Base-by-base conservation (phyloP, 2,888 invertebrate species). In the Drosophila robusta region DNA sequence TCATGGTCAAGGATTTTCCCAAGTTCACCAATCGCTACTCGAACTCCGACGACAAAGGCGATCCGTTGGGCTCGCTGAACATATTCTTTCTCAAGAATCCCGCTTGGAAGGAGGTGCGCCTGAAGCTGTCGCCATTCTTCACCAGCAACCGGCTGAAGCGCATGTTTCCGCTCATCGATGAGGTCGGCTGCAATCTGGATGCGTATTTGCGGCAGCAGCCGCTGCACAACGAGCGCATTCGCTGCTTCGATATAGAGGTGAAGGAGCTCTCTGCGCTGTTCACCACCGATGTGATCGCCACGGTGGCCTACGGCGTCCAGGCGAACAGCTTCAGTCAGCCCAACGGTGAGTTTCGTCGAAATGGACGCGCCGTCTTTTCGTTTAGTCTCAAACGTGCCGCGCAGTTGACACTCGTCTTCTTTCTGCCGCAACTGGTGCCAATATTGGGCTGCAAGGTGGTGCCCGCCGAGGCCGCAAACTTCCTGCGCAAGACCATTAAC, bases 41-140 rank as follows among this genome's bases (percentile, higher is more conserved):
- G 1, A 89, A 87, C 49, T 89, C 92, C 0, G 91, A 92, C 11
- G 83, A 80, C 22, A 76, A 89, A 12, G 67, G 78, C 0, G 94
- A 93, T 76, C 89, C 90, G 0, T 57, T 93, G 12, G 93, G 93
- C 2, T 91, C 90, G 1, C 85, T 92, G 29, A 93, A 93, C 69
- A 75, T 93, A 2, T 93, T 93, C 62, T 89, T 93, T 36, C 72
- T 93, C 1, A 93, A 91, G 55, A 93, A 93, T 86, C 93, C 93
- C 0, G 89, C 90, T 0, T 93, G 93, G 93, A 93, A 92, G 70
- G 72, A 90, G 16, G 78, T 93, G 12, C 91, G 93, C 1, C 47
- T 87, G 0, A 93, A 93, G 57, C 76, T 93, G 0, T 90, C 93
- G 1, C 93, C 93, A 0, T 91, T 93, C 41, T 93, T 93, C 57